Evolutionary conservation across 2,113 vertebrate genomes (phyloP).

Genomic region (Gobio gobio): DNA sequence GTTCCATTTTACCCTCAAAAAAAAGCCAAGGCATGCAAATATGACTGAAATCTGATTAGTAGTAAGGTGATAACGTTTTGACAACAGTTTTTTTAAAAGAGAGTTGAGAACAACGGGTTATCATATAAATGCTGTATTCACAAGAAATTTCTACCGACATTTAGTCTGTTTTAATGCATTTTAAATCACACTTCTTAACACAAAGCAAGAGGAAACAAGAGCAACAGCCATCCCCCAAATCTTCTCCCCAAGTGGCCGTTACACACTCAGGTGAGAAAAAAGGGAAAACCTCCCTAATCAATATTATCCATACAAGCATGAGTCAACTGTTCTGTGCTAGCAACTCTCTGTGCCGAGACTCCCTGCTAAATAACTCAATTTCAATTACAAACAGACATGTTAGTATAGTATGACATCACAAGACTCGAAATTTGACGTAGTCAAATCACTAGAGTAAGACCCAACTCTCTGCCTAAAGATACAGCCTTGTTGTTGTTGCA

Average conservation of each 20-base stretch:
- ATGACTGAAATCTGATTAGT: not conserved
- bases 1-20: not conserved
- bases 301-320: conserved; percentile 8
- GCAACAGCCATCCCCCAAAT: not conserved
- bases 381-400: not conserved
- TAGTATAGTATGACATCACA: not conserved
- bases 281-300: not conserved
- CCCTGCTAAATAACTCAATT: not conserved
- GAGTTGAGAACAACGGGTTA: not conserved
- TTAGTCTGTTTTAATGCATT: not conserved
- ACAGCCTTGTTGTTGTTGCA: not conserved
- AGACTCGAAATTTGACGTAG: not conserved
- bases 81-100: too few relatives aligned
- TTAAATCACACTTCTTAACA: not conserved
- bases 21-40: not conserved
- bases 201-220: not conserved
- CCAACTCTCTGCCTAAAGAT: not conserved
- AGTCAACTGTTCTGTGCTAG: not conserved
- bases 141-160: not conserved
- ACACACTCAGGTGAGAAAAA: not conserved
- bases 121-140: not conserved
- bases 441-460: not conserved
- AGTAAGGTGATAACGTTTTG: not conserved
- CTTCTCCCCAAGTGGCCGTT: not conserved
- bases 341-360: not conserved